Conservation (phyloP, 2,113 vertebrate species). For the Apistogramma diplotaenia region DNA sequence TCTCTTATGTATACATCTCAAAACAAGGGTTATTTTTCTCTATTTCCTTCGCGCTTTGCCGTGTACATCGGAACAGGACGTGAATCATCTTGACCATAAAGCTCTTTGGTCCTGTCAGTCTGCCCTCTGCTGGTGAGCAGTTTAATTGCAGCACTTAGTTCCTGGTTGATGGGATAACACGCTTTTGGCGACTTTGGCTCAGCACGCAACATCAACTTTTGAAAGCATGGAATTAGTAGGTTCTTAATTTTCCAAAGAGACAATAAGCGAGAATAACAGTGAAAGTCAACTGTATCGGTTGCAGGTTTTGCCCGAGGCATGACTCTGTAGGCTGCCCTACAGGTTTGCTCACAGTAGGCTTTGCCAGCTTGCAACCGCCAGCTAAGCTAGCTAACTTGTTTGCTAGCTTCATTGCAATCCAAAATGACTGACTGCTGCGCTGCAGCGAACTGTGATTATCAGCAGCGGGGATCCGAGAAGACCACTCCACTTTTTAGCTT, state of each 20-base stretch:
- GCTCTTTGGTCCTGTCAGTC: neutral
- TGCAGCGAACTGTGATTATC: conserved; percentile 85
- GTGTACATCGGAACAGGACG: fast-evolving
- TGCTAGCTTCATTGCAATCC: conserved; percentile 70
- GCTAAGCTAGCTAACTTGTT: conserved; percentile 67
- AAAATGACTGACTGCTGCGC: conserved; percentile 91
- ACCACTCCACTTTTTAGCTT: conserved; percentile 82
- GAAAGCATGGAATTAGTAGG: conserved; percentile 58
- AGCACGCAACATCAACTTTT: conserved; percentile 70
- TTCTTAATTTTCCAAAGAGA: conserved; percentile 24
- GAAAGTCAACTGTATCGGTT: neutral
- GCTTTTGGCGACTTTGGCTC: conserved; percentile 61
- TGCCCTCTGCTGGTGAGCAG: conserved; percentile 52
- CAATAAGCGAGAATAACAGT: neutral
- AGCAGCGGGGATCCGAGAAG: conserved; percentile 72
- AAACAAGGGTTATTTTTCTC: neutral
- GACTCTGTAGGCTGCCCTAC: conserved; percentile 52
- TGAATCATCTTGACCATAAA: neutral
- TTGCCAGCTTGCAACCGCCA: conserved; percentile 57
- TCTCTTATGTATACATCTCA: neutral
- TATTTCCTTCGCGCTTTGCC: neutral
- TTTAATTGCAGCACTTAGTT: conserved; percentile 36
- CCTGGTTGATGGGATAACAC: conserved; percentile 71
- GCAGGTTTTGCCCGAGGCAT: conserved; percentile 49
- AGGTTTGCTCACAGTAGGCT: conserved; percentile 53